Evolutionary conservation across 2,888 invertebrate species (phyloP), one percentile per base, ranked within the genome.

Genomic region (Amiota mariae): DNA sequence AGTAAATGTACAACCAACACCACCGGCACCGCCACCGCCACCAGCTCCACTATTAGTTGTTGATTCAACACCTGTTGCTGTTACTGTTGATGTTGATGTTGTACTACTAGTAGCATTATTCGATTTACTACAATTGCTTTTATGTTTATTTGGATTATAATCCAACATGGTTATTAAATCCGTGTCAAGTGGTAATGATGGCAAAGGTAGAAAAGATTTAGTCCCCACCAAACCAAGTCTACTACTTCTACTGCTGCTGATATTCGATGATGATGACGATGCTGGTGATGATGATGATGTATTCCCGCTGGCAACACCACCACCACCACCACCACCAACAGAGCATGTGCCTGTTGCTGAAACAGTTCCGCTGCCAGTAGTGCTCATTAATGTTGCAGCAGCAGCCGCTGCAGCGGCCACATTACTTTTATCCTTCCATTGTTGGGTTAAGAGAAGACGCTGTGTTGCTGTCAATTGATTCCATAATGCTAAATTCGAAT

Each of bases 401-500:
- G n/a, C 15, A 59, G n/a, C 57, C 51, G 56, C 24, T 75, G 71
- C 18, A 72, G 64, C 74, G 75, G 8, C 71, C 9, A 71, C 75
- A n/a, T 57, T 15, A 24, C 71, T 18, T 20, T 81, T 81, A 70
- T 73, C 80, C 67, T 88, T 88, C 46, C 87, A 80, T 76, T 88
- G 88, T 66, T 88, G 88, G 2, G 87, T 88, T 46, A 88, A 79
- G 4, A 88, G 75, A 59, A 88, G 75, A 59, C 88, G 81, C 72
- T 88, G 87, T 8, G 84, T 78, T 56, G 81, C 87, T 36, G 82
- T 87, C 77, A 89, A 76, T 73, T 88, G 88, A 82, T 89, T 89
- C 89, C 89, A 89, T 49, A 89, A 77, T 1, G 89, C 87, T 61
- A 89, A 75, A 76, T 89, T 89, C 10, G 88, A 85, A 24, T 88